A percentile compares a stretch with the other conserved stretches of the same genome.
Evolutionary conservation across 2,113 vertebrate genomes (phyloP).

Genomic region (Lucifuga dentata): DNA sequence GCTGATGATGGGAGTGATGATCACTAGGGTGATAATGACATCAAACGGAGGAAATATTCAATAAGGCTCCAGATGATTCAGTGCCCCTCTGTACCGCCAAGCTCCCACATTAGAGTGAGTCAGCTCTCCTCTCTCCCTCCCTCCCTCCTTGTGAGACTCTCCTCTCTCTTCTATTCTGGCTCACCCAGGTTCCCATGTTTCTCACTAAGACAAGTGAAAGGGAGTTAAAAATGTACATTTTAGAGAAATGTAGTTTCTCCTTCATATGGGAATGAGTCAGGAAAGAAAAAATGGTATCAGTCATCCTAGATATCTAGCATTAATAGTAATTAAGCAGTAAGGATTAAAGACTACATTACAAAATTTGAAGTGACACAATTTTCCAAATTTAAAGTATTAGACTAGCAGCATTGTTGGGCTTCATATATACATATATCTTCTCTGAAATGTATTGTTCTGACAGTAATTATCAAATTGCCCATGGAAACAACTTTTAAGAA

Average conservation of each 20-base stretch:
- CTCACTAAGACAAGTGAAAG: slow-evolving; percentile 17
- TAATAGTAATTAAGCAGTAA: too few relatives aligned
- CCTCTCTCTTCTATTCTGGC: not conserved
- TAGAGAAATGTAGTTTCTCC: not conserved
- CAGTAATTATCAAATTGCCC: too few relatives aligned
- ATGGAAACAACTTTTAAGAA: too few relatives aligned
- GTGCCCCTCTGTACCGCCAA: slow-evolving; percentile 46
- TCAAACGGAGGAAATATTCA: slow-evolving; percentile 74
- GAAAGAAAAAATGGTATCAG: not conserved
- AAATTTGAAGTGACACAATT: not conserved
- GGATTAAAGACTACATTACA: too few relatives aligned
- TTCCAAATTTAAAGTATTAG: not conserved
- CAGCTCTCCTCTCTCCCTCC: slow-evolving; percentile 49
- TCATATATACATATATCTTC: too few relatives aligned
- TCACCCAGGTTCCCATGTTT: slow-evolving; percentile 15
- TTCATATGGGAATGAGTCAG: slow-evolving; percentile 5
- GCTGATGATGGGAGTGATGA: slow-evolving; percentile 59
- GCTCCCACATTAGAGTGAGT: slow-evolving; percentile 67
- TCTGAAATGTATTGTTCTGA: too few relatives aligned
- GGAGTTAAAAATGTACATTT: not conserved
- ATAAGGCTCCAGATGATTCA: slow-evolving; percentile 73
- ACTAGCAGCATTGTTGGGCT: too few relatives aligned
- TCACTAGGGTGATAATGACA: slow-evolving; percentile 69
- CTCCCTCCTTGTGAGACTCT: slow-evolving; percentile 3
- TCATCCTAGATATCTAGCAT: too few relatives aligned